Evolutionary conservation across 2,888 invertebrate species (phyloP).

Genomic region (Lithodes maja): DNA sequence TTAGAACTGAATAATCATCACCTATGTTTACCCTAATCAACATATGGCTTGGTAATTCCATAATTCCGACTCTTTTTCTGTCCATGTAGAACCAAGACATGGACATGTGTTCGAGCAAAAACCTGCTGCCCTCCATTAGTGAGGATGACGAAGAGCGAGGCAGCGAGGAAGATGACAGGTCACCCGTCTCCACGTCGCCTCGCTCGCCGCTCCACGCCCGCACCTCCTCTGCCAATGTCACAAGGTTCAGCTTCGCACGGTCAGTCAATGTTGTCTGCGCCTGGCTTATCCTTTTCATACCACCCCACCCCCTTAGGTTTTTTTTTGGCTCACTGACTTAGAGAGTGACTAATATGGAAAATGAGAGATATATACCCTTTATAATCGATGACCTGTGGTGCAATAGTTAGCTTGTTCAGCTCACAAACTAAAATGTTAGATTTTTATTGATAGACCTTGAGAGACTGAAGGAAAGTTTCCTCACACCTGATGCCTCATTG

Average conservation of each 20-base stretch:
- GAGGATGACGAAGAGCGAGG: slow-evolving; percentile 93
- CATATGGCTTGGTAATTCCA: no score
- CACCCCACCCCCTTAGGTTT: neutral
- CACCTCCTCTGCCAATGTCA: slow-evolving; percentile 23
- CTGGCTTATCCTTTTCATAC: neutral
- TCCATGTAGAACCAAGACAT: slow-evolving; percentile 73
- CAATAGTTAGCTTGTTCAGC: no score
- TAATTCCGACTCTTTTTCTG: no score
- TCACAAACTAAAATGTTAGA: no score
- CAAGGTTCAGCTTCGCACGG: slow-evolving; percentile 70
- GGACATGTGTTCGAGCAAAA: slow-evolving; percentile 81
- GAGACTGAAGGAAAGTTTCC: no score
- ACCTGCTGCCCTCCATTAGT: slow-evolving; percentile 93
- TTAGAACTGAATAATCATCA: no score
- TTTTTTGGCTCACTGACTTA: neutral
- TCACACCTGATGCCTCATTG: no score
- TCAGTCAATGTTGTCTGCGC: slow-evolving; percentile 57
- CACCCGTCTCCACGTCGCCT: slow-evolving; percentile 70
- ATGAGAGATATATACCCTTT: no score
- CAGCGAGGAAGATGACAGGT: slow-evolving; percentile 79
- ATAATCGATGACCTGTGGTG: no score
- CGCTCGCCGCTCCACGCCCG: slow-evolving; percentile 70
- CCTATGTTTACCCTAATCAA: neutral
- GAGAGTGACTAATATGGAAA: neutral
- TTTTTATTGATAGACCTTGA: no score